Evolutionary conservation across 2,797 vertebrate genomes (phyloP), one percentile per base, ranked within the genome.

Genomic region (Crocidura indochinensis): DNA sequence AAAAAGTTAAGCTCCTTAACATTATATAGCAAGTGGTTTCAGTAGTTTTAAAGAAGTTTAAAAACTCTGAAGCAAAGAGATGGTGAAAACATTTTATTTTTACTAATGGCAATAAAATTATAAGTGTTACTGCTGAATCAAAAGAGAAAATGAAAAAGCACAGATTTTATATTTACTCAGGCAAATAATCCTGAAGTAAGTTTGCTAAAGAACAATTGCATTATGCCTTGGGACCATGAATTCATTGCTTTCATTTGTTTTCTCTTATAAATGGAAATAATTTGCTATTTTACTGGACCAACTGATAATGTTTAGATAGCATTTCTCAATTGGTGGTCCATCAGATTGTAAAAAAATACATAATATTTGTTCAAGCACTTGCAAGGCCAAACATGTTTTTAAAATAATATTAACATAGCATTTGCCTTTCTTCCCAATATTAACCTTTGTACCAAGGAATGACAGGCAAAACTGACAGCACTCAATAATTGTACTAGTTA

Each of bases 1-100:
- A 7, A 74, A 22, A 74, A 88, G 84, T 84, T 75, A 84, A 71
- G 19, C 38, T 75, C 71, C 22, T 84, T 79, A 29, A 27, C 2
- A 73, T 60, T 46, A 64, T 15, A 4, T 65, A 77, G 8, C 60
- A 72, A 83, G 7, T 74, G 84, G 38, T 38, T 38, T 51, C 22
- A 2, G 0, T 82, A 90, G 29, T 72, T 72, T 82, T 81, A 76
- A 64, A 56, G 64, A 72, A 31, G 20, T 72, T 65, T 76, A 76
- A 49, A 60, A 64, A 69, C 26, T 60, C 2, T 49, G 38, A 84
- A 90, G 27, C n/a, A 84, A 75, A 85, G 68, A 64, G 31, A 29
- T 11, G 5, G 9, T 24, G 14, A 46, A 29, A 76, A 31, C 29
- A 64, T 69, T 49, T 53, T 53, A 71, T 47, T 77, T 11, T 75